phyloP scores from a whole-genome alignment of 2,797 vertebrate species.

The Sphenopsis melanotis region DNA sequence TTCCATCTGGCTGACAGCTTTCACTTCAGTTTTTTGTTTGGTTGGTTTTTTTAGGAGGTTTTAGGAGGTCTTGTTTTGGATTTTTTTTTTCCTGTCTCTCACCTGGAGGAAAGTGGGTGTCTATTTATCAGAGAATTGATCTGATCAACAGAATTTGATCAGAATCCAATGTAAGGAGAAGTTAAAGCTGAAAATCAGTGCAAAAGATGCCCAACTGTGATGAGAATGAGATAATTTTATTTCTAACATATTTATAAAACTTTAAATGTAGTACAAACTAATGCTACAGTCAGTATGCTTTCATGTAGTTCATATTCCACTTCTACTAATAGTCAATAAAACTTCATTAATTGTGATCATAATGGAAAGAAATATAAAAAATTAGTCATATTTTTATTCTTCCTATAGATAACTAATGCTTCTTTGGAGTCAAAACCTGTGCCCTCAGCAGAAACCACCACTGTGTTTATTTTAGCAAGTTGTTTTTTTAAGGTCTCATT shows the following conservation, averaged over 20 bases:
- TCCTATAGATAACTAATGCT: background rate
- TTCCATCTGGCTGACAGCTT: background rate
- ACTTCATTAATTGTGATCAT: background rate
- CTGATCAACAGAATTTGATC: background rate
- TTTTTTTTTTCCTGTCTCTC: background rate
- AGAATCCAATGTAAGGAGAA: background rate
- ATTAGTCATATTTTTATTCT: background rate
- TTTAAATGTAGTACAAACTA: background rate
- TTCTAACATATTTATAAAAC: background rate
- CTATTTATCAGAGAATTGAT: background rate
- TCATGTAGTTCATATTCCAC: background rate
- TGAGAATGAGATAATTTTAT: background rate
- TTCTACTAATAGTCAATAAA: background rate
- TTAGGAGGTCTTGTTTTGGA: background rate
- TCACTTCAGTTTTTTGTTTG: background rate
- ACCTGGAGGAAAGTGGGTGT: background rate
- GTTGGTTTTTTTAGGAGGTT: background rate
- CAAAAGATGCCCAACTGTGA: background rate
- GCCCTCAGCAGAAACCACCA: background rate
- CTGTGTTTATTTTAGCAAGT: background rate
- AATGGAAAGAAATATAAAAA: background rate
- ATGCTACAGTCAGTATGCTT: background rate
- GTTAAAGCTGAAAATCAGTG: background rate
- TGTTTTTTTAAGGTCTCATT: background rate
- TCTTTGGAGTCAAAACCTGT: background rate